These are phyloP conservation scores for Agonopterix alstromeriana DNA, from an alignment of 2,888 invertebrate species.

Conservation along the genomic window DNA sequence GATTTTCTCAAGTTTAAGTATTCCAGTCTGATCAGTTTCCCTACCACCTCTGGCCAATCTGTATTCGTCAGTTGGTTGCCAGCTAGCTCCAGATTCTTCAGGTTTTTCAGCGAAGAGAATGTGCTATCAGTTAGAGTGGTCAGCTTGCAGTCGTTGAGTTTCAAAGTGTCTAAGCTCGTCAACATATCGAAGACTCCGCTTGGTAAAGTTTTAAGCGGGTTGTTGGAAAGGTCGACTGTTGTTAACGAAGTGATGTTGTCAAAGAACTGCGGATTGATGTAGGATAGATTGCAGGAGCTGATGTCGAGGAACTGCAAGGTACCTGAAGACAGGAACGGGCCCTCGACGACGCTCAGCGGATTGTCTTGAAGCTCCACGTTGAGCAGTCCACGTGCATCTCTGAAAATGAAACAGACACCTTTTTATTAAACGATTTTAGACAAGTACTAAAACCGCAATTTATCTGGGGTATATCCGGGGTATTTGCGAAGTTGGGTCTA, in stretches of 20 bases:
- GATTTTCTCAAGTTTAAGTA: conserved; percentile 79
- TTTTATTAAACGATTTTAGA: too few species aligned
- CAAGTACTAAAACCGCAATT: too few species aligned
- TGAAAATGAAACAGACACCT: conserved; percentile 36
- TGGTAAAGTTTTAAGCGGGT: conserved; percentile 77
- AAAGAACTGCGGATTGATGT: conserved; percentile 79
- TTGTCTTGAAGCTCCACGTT: conserved; percentile 83
- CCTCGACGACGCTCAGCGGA: conserved; percentile 78
- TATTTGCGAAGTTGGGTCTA: too few species aligned
- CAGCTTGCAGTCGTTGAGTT: conserved; percentile 80
- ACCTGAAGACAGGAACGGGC: conserved; percentile 79
- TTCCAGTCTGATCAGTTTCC: conserved; percentile 77
- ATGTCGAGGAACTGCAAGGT: conserved; percentile 82
- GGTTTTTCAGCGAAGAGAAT: conserved; percentile 75
- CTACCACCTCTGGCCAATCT: conserved; percentile 79
- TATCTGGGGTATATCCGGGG: too few species aligned
- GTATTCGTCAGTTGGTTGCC: conserved; percentile 75
- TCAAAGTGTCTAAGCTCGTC: conserved; percentile 80
- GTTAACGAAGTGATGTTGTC: conserved; percentile 80
- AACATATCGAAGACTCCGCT: conserved; percentile 79
- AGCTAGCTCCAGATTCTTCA: conserved; percentile 80
- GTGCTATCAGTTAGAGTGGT: conserved; percentile 73
- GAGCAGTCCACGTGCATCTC: conserved; percentile 81
- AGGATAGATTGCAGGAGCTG: conserved; percentile 78
- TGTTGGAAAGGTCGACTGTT: conserved; percentile 82